Conservation (phyloP, 2,113 vertebrate genomes). For the Abramis brama region DNA sequence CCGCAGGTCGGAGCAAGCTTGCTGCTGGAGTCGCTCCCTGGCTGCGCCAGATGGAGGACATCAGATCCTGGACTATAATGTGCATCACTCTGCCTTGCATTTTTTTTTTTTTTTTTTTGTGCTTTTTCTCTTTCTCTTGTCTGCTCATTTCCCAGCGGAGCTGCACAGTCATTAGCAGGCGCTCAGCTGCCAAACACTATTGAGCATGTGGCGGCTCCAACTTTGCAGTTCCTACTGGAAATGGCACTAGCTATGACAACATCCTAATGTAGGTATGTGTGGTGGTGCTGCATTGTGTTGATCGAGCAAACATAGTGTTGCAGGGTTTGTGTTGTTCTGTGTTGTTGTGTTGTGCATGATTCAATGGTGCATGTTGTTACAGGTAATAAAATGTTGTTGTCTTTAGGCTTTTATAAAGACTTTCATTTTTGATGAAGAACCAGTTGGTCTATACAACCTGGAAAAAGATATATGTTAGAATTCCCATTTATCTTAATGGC, state of each 20-base stretch:
- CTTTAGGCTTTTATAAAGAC: not conserved
- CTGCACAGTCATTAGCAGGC: slow-evolving; percentile 53
- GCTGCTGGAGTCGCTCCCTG: slow-evolving; percentile 52
- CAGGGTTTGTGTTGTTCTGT: not conserved
- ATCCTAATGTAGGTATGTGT: slow-evolving; percentile 35
- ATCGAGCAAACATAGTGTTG: not conserved
- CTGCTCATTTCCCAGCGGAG: slow-evolving; percentile 50
- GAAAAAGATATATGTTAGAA: not conserved
- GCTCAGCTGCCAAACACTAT: slow-evolving; percentile 51
- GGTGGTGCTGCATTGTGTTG: not conserved
- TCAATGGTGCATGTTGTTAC: not conserved
- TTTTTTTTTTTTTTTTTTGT: not conserved
- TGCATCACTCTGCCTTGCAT: slow-evolving; percentile 44
- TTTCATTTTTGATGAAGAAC: not conserved
- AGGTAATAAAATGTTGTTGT: not conserved
- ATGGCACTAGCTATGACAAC: slow-evolving; percentile 7
- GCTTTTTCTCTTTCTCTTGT: slow-evolving; percentile 48
- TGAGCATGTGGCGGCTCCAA: slow-evolving; percentile 31
- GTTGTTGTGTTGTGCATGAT: not conserved
- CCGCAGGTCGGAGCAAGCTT: slow-evolving; percentile 46
- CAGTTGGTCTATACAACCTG: too few species aligned
- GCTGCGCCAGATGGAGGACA: slow-evolving; percentile 59
- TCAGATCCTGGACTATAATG: slow-evolving; percentile 54
- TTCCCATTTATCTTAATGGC: not conserved
- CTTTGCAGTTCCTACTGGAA: slow-evolving; percentile 25